Base-by-base conservation (phyloP, 1,140 invertebrate species). In the Cephus cinctus region DNA sequence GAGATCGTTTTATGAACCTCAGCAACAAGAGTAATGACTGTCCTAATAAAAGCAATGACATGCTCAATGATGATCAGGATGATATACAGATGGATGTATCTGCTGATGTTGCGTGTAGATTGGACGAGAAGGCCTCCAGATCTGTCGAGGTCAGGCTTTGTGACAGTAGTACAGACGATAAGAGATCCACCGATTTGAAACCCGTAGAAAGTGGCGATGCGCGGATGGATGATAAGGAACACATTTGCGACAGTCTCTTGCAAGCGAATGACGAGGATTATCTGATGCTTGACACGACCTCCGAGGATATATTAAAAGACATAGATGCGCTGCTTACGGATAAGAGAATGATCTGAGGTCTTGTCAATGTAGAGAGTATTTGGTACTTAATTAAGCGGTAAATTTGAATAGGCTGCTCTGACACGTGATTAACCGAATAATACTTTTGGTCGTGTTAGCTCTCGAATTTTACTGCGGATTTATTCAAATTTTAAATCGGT, bases 251-350 rank as follows among this genome's bases (percentile, higher is more conserved):
- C 30, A 54, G 49, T n/a, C 35, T 49, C 36, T 34, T 53, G 9
- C 19, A 20, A 43, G 20, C 23, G 14, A 47, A 47, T 6, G 60
- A 63, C 2, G 63, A 61, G 0, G 64, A 70, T 9, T 62, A 61
- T 34, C 6, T 67, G 8, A 58, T 47, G 2, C 5, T 66, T 3
- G 61, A 65, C 12, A 46, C 60, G 4, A 53, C 56, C n/a, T 61
- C 61, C 3, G 72, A 75, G 15, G 72, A 75, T 47, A 74, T 76
- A 15, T 53, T 76, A 4, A 66, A 71, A 43, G 74, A 76, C 36
- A 76, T 76, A 12, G 74, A 76, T 35, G 71, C 63, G 3, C 40
- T 76, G 5, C 54, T 76, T 6, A 67, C 41, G 20, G 44, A 58
- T 36, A 43, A 32, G 50, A 32, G 3, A 15, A 36, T 27, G 11